These are phyloP conservation scores for Australoheros scitulus DNA, from an alignment of 2,113 vertebrate species.

Conservation along the genomic window DNA sequence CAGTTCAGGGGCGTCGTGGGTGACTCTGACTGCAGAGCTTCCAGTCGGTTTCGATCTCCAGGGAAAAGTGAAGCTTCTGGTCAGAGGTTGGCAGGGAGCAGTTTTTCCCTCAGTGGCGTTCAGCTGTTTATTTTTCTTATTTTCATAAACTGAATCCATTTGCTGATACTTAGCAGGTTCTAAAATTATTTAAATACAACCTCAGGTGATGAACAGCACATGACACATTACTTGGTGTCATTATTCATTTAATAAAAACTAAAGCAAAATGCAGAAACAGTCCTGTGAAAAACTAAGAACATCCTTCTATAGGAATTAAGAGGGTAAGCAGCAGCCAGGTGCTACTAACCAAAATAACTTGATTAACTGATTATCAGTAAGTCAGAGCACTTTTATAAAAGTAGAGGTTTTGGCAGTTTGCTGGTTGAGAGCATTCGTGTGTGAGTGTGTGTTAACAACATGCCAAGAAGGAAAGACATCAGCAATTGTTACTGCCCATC, in stretches of 20 bases:
- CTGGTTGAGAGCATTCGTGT: neutral
- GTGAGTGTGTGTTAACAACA: neutral
- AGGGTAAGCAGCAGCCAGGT: neutral
- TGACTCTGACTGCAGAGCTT: constrained; percentile 17
- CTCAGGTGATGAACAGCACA: neutral
- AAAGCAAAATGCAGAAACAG: neutral
- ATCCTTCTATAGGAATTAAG: neutral
- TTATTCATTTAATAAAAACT: neutral
- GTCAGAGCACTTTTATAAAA: neutral
- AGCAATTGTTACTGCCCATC: neutral
- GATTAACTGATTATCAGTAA: neutral
- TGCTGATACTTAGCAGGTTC: too few relatives aligned
- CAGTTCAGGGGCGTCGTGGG: constrained; percentile 40
- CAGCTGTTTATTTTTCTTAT: constrained; percentile 50
- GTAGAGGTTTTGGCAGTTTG: neutral
- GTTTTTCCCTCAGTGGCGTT: constrained; percentile 23
- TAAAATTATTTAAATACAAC: too few relatives aligned
- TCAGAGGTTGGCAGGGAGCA: constrained; percentile 12
- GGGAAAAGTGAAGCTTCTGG: constrained; percentile 22
- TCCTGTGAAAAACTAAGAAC: neutral
- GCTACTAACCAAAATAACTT: neutral
- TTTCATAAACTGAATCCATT: constrained; percentile 25
- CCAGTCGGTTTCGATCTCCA: constrained; percentile 14
- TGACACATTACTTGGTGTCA: neutral
- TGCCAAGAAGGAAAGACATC: neutral